These are phyloP conservation scores for Invenusta paracnida DNA, from an alignment of 2,888 invertebrate genomes.

Conservation along the genomic window DNA sequence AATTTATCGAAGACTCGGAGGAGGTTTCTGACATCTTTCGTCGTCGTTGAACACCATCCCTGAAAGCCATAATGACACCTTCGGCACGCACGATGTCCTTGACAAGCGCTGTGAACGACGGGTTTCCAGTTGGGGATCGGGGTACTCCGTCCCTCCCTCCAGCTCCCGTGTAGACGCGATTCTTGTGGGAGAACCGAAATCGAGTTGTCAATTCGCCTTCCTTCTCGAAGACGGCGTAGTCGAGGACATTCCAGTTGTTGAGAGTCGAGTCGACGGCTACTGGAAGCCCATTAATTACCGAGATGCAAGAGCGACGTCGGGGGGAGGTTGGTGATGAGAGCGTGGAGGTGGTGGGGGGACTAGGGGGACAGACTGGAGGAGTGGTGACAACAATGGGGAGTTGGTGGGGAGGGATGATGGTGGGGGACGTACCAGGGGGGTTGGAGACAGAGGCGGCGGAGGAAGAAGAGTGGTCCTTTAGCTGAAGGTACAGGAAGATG, in stretches of 20 bases:
- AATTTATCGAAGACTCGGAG: not conserved
- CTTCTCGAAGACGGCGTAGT: not conserved
- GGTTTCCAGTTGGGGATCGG: not conserved
- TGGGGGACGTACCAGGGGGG: not conserved
- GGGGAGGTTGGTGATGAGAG: not conserved
- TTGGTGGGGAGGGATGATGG: not conserved
- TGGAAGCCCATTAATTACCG: not conserved
- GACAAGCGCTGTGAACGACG: not conserved
- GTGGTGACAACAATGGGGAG: too few relatives aligned
- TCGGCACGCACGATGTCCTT: constrained; percentile 2
- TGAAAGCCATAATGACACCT: constrained; percentile 13
- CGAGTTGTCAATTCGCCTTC: not conserved
- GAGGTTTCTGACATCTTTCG: not conserved
- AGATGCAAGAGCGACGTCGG: not conserved
- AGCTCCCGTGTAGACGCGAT: not conserved
- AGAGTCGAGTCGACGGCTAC: not conserved
- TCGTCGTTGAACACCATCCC: not conserved
- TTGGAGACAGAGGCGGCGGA: not conserved
- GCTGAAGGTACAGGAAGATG: too few relatives aligned
- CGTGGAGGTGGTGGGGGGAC: not conserved
- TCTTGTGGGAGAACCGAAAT: not conserved
- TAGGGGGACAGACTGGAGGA: not conserved
- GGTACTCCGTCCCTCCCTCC: too few relatives aligned
- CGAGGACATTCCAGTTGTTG: constrained; percentile 10
- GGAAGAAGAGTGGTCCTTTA: too few relatives aligned